Evolutionary conservation across 2,113 vertebrate species (phyloP), one percentile per base, ranked within the genome.

Genomic region (Pelecanus crispus): DNA sequence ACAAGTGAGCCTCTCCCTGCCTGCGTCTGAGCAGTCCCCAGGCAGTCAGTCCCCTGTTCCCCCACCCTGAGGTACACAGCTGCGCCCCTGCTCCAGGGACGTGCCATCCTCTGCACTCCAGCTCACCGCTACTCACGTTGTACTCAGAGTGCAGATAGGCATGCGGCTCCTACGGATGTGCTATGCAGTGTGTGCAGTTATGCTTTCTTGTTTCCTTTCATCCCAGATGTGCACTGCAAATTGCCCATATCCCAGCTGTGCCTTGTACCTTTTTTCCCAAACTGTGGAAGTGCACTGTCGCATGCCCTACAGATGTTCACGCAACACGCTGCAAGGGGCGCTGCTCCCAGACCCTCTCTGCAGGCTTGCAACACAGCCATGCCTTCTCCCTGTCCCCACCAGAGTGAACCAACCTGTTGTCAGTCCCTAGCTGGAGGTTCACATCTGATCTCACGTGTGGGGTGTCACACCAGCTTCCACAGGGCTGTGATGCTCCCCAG

Each of bases 101-200:
- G 2, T 42, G 42, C 58, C 10, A 6, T 29, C 40, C 50, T 61
- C 40, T 44, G 3, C 4, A 4, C 49, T 68, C 65, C 32, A 82
- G 13, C 65, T 89, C 52, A 7, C 34, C 2, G 6, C 3, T 6
- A 26, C 32, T 84, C 26, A 13, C 1, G 0, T 9, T 31, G 9
- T 22, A 34, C 36, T 66, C 6, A 7, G 22, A 36, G 32, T 1
- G 2, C 63, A 31, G 34, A 34, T 31, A n/a, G 86, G 52, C 44
- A 53, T 0, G 0, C 6, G 9, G 31, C 12, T 59, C 44, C 52
- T n/a, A 1, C 31, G 38, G 44, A 21, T 52, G 42, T 42, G 29
- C 74, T 20, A 5, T 58, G 52, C 22, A 45, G 20, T 0, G 4
- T 5, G 1, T 4, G 1, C 6, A 3, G 24, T 40, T 45, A 32